Evolutionary conservation across 2,888 invertebrate species (phyloP).

Genomic region (Alviniconcha strummeri): DNA sequence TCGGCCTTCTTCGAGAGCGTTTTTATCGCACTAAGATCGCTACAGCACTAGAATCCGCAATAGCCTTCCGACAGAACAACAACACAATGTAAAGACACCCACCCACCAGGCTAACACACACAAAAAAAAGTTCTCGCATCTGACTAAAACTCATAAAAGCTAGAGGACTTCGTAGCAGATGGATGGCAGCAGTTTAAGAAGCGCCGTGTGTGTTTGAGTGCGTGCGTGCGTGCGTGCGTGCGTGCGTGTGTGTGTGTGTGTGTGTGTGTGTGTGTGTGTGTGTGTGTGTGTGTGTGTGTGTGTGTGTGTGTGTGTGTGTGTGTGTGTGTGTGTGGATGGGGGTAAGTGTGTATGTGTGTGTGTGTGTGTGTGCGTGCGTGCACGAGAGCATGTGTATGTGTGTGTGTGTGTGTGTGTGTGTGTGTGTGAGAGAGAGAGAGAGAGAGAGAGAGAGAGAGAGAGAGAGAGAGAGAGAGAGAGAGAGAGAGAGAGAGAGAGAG

Average conservation of each 20-base stretch:
- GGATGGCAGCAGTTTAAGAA: too few species aligned
- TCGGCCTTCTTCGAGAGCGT: too few species aligned
- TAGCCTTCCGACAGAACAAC: too few species aligned
- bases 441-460: constrained; percentile 8
- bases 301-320: constrained; percentile 9
- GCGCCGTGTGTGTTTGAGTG: background rate
- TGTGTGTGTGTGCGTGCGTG: background rate
- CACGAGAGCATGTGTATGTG: too few species aligned
- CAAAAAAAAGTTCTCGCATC: too few species aligned
- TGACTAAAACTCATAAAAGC: too few species aligned
- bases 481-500: constrained; percentile 5
- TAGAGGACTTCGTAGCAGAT: too few species aligned
- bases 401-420: too few species aligned
- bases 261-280: constrained; percentile 6
- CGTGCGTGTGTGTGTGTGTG: background rate
- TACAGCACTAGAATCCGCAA: too few species aligned
- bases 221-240: background rate
- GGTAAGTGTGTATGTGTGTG: constrained; percentile 4
- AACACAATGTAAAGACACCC: too few species aligned
- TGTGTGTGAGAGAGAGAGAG: background rate
- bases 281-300: constrained; percentile 9
- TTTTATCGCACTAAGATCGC: too few species aligned
- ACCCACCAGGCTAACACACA: too few species aligned
- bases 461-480: constrained; percentile 1
- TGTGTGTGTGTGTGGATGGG: constrained; percentile 22